Conservation (phyloP, 2,888 invertebrate species). For the Calameuta filiformis region DNA sequence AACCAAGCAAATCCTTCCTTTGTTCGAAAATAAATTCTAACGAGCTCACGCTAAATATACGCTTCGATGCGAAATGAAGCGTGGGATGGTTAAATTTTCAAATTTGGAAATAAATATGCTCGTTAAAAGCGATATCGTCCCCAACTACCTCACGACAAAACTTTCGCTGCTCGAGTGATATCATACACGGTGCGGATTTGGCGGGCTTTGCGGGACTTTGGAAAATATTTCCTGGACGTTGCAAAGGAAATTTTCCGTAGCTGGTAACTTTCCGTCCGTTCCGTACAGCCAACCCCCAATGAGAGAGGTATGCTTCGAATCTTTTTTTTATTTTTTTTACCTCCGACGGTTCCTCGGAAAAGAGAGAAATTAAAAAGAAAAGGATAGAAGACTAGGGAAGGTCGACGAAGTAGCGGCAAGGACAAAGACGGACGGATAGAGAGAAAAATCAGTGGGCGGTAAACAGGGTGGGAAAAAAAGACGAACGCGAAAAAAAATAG, state of each 20-base stretch:
- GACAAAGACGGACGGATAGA: not conserved
- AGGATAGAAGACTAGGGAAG: not conserved
- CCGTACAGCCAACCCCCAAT: constrained; percentile 8
- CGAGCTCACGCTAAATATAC: not conserved
- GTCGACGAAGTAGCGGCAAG: not conserved
- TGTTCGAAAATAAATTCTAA: not conserved
- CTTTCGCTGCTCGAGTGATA: constrained; percentile 35
- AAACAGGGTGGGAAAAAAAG: not conserved
- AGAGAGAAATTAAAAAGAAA: not conserved
- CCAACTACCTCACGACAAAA: constrained; percentile 31
- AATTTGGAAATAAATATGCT: not conserved
- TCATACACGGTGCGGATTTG: constrained; percentile 47
- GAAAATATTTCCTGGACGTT: constrained; percentile 48
- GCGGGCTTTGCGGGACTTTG: constrained; percentile 43
- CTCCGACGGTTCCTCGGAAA: not conserved
- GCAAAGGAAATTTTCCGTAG: constrained; percentile 42
- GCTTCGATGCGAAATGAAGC: not conserved
- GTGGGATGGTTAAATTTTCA: not conserved
- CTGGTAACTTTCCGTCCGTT: constrained; percentile 29
- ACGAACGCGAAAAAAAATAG: not conserved
- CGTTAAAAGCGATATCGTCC: not conserved
- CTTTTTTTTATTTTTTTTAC: constrained; percentile 14
- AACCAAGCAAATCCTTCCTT: not conserved
- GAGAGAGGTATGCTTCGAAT: constrained; percentile 32
- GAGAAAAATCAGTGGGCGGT: not conserved